These are phyloP conservation scores for Habropoda laboriosa DNA, from an alignment of 1,140 invertebrate species.

Conservation along the genomic window DNA sequence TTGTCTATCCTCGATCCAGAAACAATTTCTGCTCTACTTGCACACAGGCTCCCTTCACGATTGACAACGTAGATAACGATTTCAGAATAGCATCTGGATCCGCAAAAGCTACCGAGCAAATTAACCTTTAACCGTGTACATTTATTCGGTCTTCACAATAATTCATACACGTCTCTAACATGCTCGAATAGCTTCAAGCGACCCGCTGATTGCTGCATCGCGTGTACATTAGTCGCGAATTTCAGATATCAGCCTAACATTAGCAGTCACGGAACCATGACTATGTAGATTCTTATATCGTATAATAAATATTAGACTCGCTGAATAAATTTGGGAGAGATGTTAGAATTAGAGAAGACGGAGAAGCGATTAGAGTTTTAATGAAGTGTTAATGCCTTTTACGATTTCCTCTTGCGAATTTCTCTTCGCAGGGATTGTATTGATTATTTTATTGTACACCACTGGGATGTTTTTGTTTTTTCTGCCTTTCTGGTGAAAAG, in stretches of 20 bases:
- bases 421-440: too few relatives aligned
- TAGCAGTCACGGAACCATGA: background rate
- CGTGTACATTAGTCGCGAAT: background rate
- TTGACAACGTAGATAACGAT: slow-evolving; percentile 11
- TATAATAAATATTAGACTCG: too few relatives aligned
- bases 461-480: too few relatives aligned
- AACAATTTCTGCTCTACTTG: slow-evolving; percentile 38
- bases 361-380: too few relatives aligned
- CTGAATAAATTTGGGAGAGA: background rate
- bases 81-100: background rate
- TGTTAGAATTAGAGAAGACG: too few relatives aligned
- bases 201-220: background rate
- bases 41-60: background rate
- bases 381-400: too few relatives aligned
- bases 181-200: background rate
- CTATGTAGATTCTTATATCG: background rate
- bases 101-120: background rate
- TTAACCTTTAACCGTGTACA: slow-evolving; percentile 22
- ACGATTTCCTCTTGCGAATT: too few relatives aligned
- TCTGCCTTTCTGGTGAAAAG: too few relatives aligned
- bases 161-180: too few relatives aligned
- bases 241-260: background rate
- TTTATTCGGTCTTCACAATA: too few relatives aligned
- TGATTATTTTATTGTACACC: too few relatives aligned
- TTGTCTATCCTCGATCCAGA: background rate